phyloP scores from a whole-genome alignment of 2,113 vertebrate species.

The Chloroceryle aenea region DNA sequence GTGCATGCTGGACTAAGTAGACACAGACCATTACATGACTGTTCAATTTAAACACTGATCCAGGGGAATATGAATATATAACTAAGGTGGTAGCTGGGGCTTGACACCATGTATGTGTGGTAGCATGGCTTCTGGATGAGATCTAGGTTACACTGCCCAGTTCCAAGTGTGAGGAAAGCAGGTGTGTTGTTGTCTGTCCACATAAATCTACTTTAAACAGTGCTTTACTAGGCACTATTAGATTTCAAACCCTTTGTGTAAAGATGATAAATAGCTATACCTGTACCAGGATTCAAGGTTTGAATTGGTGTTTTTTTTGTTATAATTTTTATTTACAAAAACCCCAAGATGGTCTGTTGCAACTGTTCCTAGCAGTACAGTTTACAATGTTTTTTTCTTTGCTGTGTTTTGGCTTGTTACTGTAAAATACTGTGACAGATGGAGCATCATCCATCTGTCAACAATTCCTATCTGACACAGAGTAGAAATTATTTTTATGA shows the following conservation, averaged over 20 bases:
- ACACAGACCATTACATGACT: background rate
- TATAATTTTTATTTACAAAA: slow-evolving; percentile 25
- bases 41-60: background rate
- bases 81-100: background rate
- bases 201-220: background rate
- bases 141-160: background rate
- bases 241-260: background rate
- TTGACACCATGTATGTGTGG: background rate
- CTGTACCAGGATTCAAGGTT: background rate
- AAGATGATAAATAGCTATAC: background rate
- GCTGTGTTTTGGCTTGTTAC: slow-evolving; percentile 24
- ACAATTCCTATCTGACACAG: slow-evolving; percentile 55
- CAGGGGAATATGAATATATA: background rate
- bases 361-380: slow-evolving; percentile 4
- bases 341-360: background rate
- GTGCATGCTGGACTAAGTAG: background rate
- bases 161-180: background rate
- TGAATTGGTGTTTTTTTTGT: slow-evolving; percentile 9
- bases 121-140: background rate
- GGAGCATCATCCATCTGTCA: slow-evolving; percentile 73
- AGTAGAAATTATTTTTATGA: slow-evolving; percentile 51
- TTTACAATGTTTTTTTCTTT: slow-evolving; percentile 36
- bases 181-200: background rate
- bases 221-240: background rate
- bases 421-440: slow-evolving; percentile 62